Evolutionary conservation across 2,888 invertebrate genomes (phyloP), one percentile per base, ranked within the genome.

Genomic region (Steinernema hermaphroditum): DNA sequence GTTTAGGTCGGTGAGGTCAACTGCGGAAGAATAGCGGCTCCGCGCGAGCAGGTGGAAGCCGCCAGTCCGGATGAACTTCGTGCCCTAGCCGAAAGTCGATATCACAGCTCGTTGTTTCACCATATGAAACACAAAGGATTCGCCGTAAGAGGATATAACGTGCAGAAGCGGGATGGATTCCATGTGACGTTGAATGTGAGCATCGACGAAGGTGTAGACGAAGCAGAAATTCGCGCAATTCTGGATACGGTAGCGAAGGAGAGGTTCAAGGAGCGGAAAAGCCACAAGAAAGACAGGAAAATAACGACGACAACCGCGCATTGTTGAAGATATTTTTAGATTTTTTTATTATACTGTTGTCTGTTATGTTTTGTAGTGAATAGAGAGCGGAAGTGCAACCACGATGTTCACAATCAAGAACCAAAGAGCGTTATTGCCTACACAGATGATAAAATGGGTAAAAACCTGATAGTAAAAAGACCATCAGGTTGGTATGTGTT

Each of bases 1-100:
- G n/a, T 80, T 71, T 75, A 83, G 82, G 76, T 82, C 4, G 77
- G 78, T 62, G 78, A 76, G n/a, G 75, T 80, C 12, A 81, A 78
- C 70, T 80, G 81, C 46, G 81, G 82, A 69, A 71, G 81, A 12
- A 74, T 76, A 37, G 50, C 76, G 29, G 76, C 77, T 9, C 77
- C 77, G 27, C 74, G 84, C 29, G 34, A 72, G 34, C 32, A 71
- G 37, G 41, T 83, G 9, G 82, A 84, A 68, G 68, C 72, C 14
- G 9, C 70, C 14, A 41, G 68, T 12, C 75, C 73, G 16, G 73
- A 41, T 22, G 71, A 71, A 54, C 14, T 77, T 9, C 41, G 70
- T 37, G 32, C 32, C 44, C 43, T 72, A 16, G 77, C 77, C 16
- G 74, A 77, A 37, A 8, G 19, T 9, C 32, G 71, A 6, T 70